Conservation (phyloP, 2,113 vertebrate genomes). For the Tachysurus fulvidraco region DNA sequence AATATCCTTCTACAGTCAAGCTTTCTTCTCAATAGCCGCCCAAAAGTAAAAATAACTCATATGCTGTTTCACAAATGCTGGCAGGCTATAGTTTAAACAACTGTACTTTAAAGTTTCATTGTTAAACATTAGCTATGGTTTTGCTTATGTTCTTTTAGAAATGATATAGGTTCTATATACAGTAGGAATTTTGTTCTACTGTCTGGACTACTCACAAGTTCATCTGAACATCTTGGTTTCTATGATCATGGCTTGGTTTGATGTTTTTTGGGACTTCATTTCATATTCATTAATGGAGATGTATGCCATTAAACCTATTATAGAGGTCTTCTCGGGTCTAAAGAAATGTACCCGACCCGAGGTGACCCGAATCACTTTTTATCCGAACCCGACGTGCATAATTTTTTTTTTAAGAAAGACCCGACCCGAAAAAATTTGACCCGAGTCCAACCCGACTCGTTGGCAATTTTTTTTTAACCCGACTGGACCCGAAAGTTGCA, state of each 20-base stretch:
- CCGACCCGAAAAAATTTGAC: too few species aligned
- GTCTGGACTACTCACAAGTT: neutral
- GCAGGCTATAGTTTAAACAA: neutral
- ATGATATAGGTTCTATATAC: neutral
- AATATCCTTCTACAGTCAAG: constrained; percentile 1
- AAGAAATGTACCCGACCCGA: too few species aligned
- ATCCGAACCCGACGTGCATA: too few species aligned
- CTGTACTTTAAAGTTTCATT: neutral
- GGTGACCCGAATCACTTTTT: too few species aligned
- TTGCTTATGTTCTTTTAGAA: neutral
- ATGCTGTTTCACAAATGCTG: neutral
- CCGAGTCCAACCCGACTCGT: too few species aligned
- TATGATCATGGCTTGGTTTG: neutral
- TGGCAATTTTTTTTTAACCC: too few species aligned
- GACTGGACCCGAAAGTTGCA: too few species aligned
- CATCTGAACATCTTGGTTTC: neutral
- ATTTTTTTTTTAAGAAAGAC: too few species aligned
- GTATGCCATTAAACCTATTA: too few species aligned
- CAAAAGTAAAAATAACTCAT: neutral
- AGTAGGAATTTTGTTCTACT: too few species aligned
- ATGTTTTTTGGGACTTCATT: neutral
- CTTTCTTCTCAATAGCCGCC: neutral
- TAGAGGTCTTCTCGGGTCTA: too few species aligned
- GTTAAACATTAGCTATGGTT: neutral
- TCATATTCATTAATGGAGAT: too few species aligned